These are phyloP conservation scores for Drosophila macrospina DNA, from an alignment of 2,888 invertebrate genomes.

Conservation along the genomic window DNA sequence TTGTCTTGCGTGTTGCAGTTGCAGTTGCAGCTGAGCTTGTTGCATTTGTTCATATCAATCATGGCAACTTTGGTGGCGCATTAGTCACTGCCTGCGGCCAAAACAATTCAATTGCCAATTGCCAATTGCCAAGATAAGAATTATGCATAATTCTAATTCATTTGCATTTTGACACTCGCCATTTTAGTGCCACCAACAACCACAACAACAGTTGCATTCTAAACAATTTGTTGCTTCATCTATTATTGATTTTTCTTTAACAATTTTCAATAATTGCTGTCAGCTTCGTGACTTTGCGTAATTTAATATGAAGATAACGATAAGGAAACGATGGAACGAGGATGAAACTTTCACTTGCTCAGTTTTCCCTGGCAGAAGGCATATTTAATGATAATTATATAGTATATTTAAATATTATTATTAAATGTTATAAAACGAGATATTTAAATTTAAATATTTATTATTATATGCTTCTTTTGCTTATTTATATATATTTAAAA, in stretches of 20 bases:
- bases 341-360: neutral
- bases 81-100: conserved; percentile 73
- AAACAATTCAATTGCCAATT: conserved; percentile 63
- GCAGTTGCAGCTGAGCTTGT: conserved; percentile 11
- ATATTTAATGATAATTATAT: too few species aligned
- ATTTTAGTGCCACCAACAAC: conserved; percentile 11
- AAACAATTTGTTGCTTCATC: conserved; percentile 15
- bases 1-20: conserved; percentile 32
- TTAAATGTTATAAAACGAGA: too few species aligned
- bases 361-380: too few species aligned
- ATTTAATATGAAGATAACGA: neutral
- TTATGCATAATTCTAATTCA: conserved; percentile 73
- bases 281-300: neutral
- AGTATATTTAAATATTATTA: too few species aligned
- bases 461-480: too few species aligned
- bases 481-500: too few species aligned
- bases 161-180: conserved; percentile 76
- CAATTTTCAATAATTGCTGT: neutral
- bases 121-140: conserved; percentile 53
- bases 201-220: neutral
- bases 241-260: neutral
- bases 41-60: conserved; percentile 64
- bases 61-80: conserved; percentile 77
- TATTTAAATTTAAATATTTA: too few species aligned
- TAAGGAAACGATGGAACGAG: neutral